These are phyloP conservation scores for Deroplatys truncata DNA, from an alignment of 2,888 invertebrate genomes.

Conservation along the genomic window DNA sequence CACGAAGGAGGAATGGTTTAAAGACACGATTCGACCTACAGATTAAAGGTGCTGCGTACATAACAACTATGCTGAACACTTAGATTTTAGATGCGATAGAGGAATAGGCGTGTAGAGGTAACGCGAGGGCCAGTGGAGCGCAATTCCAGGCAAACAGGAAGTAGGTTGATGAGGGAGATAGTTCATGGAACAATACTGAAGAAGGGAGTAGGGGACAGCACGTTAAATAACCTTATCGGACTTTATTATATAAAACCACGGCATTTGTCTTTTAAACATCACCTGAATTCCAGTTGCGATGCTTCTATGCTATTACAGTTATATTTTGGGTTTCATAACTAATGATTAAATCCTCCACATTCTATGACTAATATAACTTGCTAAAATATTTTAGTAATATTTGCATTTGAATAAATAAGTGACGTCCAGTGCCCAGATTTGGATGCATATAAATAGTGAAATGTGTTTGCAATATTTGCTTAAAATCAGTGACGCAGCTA, in stretches of 20 bases:
- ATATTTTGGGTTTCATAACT: too few relatives aligned
- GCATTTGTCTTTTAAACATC: background rate
- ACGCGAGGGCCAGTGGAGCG: background rate
- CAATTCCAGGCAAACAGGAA: constrained; percentile 2
- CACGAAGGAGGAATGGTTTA: too few relatives aligned
- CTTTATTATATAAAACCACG: background rate
- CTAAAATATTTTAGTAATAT: too few relatives aligned
- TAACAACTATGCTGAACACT: background rate
- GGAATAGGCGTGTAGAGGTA: background rate
- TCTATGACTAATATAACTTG: too few relatives aligned
- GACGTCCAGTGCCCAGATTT: too few relatives aligned
- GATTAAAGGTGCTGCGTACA: background rate
- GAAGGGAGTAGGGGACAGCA: background rate
- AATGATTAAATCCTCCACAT: too few relatives aligned
- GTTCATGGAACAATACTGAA: background rate
- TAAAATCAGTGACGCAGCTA: too few relatives aligned
- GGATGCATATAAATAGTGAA: too few relatives aligned
- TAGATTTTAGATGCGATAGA: background rate
- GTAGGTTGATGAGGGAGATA: background rate
- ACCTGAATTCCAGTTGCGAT: background rate
- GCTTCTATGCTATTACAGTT: too few relatives aligned
- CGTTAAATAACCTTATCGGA: background rate
- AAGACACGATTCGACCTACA: background rate
- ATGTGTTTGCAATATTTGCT: too few relatives aligned
- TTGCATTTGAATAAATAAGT: too few relatives aligned